Conservation (phyloP, 2,113 vertebrate species). For the Phrynocephalus versicolor region DNA sequence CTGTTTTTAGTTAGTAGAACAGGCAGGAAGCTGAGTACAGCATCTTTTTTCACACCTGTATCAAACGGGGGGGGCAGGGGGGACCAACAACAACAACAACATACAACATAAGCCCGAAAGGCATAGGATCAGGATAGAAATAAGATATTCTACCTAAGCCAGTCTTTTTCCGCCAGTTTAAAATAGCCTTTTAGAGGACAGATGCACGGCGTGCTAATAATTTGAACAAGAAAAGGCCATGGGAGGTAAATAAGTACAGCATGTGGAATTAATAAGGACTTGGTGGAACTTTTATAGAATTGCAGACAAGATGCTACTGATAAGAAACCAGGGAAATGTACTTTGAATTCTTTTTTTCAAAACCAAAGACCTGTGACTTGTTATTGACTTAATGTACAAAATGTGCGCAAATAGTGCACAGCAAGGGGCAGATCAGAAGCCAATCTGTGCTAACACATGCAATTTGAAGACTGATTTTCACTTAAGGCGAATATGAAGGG, state of each 20-base stretch:
- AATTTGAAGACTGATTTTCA: not conserved
- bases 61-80: no score
- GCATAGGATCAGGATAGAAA: not conserved
- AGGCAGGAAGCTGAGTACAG: not conserved
- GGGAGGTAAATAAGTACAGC: not conserved
- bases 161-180: not conserved
- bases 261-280: not conserved
- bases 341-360: not conserved
- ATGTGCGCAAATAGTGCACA: not conserved
- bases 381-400: not conserved
- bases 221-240: no score
- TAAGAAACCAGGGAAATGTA: not conserved
- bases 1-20: no score
- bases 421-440: no score
- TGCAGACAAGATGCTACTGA: not conserved
- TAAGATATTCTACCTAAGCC: not conserved
- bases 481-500: not conserved
- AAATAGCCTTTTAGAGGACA: not conserved
- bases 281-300: not conserved
- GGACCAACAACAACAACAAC: not conserved
- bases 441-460: not conserved
- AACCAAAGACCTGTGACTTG: not conserved
- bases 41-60: not conserved
- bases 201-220: not conserved
- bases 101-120: not conserved